Conservation (phyloP, 2,113 vertebrate genomes). For the Cebidichthys violaceus region DNA sequence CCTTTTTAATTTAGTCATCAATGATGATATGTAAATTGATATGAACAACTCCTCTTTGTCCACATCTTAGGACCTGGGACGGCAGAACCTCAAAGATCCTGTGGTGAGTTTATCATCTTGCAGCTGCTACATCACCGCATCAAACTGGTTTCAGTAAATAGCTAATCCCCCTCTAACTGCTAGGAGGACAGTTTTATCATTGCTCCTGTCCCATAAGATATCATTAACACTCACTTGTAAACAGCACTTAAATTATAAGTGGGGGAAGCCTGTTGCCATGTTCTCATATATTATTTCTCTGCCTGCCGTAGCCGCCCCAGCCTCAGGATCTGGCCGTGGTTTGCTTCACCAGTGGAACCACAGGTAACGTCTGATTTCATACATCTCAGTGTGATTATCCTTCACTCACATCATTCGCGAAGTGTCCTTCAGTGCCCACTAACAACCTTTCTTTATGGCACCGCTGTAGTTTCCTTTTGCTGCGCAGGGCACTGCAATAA, state of each 20-base stretch:
- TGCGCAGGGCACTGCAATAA: slow-evolving; percentile 68
- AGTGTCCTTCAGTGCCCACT: slow-evolving; percentile 75
- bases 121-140: slow-evolving; percentile 41
- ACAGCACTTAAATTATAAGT: slow-evolving; percentile 51
- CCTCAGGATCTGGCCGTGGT: slow-evolving; percentile 95
- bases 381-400: slow-evolving; percentile 64
- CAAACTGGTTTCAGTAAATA: slow-evolving; percentile 59
- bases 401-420: slow-evolving; percentile 65
- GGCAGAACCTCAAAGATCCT: slow-evolving; percentile 81
- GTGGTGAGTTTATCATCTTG: slow-evolving; percentile 79
- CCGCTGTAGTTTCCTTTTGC: slow-evolving; percentile 68
- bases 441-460: slow-evolving; percentile 71
- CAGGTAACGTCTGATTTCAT: slow-evolving; percentile 86
- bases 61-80: slow-evolving; percentile 80
- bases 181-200: slow-evolving; percentile 55
- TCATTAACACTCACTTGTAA: slow-evolving; percentile 74
- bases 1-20: slow-evolving; percentile 51
- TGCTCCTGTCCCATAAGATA: slow-evolving; percentile 64
- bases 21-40: slow-evolving; percentile 45
- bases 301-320: slow-evolving; percentile 87
- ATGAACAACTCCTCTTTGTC: slow-evolving; percentile 42
- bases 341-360: slow-evolving; percentile 99
- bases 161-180: slow-evolving; percentile 60
- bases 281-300: slow-evolving; percentile 57
- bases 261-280: slow-evolving; percentile 66